Percentiles rank a stretch among this genome's conserved stretches.
Evolutionary conservation across 2,888 invertebrate species (phyloP).

Genomic region (Matsumyia berberina): DNA sequence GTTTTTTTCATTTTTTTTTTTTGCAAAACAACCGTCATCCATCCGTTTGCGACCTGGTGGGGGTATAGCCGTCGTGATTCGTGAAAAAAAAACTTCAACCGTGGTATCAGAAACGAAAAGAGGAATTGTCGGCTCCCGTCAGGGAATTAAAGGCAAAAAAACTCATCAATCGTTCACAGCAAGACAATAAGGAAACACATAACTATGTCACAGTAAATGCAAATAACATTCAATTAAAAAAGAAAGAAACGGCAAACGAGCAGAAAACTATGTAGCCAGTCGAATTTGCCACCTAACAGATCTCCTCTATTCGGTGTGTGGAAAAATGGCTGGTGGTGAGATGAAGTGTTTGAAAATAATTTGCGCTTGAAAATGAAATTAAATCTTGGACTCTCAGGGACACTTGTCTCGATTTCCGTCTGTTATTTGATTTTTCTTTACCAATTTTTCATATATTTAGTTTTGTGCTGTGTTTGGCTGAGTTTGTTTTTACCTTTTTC

Average conservation of each 20-base stretch:
- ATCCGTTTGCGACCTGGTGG: background rate
- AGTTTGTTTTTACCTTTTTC: background rate
- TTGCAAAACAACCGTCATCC: conserved; percentile 8
- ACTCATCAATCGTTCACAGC: background rate
- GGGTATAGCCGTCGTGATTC: background rate
- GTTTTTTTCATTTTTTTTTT: conserved; percentile 1
- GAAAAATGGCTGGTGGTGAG: conserved; percentile 38
- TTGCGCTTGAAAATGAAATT: background rate
- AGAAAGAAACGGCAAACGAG: too few species aligned
- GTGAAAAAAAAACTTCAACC: background rate
- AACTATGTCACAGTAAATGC: conserved; percentile 9
- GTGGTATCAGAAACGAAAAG: background rate
- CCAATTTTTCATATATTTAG: background rate
- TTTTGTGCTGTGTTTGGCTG: conserved; percentile 5
- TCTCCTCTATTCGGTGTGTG: conserved; percentile 1
- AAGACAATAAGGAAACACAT: background rate
- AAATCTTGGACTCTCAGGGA: background rate
- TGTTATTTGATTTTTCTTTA: background rate
- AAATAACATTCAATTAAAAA: conserved; percentile 13
- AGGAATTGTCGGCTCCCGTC: conserved; percentile 1
- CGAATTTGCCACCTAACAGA: conserved; percentile 17
- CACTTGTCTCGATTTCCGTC: background rate
- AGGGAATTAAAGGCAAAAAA: conserved; percentile 6
- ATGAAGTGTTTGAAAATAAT: conserved; percentile 36
- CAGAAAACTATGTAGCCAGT: conserved; percentile 3